Evolutionary conservation across 2,888 invertebrate genomes (phyloP), one percentile per base, ranked within the genome.

Genomic region (Dryocosmus kuriphilus): DNA sequence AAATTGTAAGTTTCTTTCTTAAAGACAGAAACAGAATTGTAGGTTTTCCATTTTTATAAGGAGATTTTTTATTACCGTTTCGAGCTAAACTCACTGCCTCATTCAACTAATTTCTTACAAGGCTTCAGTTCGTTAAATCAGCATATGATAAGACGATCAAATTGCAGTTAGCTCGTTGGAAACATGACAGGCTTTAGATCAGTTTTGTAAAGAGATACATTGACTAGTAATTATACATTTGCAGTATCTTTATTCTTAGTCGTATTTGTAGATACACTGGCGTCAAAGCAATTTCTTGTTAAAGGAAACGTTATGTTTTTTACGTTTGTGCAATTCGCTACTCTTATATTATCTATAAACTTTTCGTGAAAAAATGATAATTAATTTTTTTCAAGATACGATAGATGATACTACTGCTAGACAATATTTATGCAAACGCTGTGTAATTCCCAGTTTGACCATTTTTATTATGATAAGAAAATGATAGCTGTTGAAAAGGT

Each of bases 31-130:
- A 51, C 71, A 51, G 19, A 27, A 67, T 27, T 71, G 30, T 32
- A 51, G 51, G 16, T 71, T 57, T 46, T 71, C 51, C 51, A 51
- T 9, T 51, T 41, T 65, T 71, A 6, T 51, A 71, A 27, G 19
- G 19, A 30, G 9, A 9, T 71, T 27, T 67, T 46, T 30, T 71
- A 67, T 67, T 71, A 51, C n/a, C n/a, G 51, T 71, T 46, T 46
- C 51, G 30, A 51, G 71, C 71, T 71, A 51, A 71, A 51, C 46
- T 71, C 71, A 71, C 71, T 71, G 71, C 71, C 71, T 51, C 27
- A 30, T 51, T 71, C 51, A 71, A 67, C 19, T 32, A 8, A 63
- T 30, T 32, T 62, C 22, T 63, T 11, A n/a, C 4, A n/a, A n/a
- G 3, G 9, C 19, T 61, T 60, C 60, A 24, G 14, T 60, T 60